Percentiles rank a stretch among this genome's conserved stretches.
Evolutionary conservation across 2,797 vertebrate genomes (phyloP).

Genomic region (Thamnophis elegans): DNA sequence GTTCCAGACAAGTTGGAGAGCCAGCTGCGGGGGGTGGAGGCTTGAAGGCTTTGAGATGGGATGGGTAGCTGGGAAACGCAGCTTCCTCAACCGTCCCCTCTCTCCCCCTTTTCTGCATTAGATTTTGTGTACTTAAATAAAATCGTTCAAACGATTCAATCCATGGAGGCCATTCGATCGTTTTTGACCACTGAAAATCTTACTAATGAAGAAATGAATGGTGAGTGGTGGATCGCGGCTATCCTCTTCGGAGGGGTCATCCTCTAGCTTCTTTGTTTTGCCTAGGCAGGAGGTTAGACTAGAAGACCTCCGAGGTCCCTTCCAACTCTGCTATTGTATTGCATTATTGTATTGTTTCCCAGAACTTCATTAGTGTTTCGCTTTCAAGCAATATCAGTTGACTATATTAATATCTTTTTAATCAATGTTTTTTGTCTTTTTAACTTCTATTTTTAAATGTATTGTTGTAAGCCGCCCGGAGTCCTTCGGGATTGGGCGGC

Average conservation of each 20-base stretch:
- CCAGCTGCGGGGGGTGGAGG: neutral
- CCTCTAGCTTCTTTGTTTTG: no score
- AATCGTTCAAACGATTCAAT: neutral
- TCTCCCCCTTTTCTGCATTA: neutral
- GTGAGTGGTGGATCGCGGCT: neutral
- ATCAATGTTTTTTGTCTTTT: no score
- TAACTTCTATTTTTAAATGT: no score
- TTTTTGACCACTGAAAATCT: neutral
- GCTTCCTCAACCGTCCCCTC: neutral
- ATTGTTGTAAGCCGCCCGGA: no score
- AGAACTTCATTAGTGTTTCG: neutral
- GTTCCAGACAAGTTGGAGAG: neutral
- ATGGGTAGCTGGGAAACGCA: neutral
- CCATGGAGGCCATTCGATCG: neutral
- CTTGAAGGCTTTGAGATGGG: neutral
- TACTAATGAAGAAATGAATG: neutral
- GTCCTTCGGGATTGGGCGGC: no score
- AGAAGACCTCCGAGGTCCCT: no score
- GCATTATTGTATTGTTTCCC: no score
- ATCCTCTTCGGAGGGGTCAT: neutral
- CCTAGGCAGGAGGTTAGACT: no score
- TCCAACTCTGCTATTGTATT: no score
- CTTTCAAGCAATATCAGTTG: neutral
- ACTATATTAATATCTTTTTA: neutral
- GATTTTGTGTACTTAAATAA: neutral